Evolutionary conservation across 1,140 invertebrate species (phyloP).

Genomic region (roundworm (Caenorhabditis elegans)): DNA sequence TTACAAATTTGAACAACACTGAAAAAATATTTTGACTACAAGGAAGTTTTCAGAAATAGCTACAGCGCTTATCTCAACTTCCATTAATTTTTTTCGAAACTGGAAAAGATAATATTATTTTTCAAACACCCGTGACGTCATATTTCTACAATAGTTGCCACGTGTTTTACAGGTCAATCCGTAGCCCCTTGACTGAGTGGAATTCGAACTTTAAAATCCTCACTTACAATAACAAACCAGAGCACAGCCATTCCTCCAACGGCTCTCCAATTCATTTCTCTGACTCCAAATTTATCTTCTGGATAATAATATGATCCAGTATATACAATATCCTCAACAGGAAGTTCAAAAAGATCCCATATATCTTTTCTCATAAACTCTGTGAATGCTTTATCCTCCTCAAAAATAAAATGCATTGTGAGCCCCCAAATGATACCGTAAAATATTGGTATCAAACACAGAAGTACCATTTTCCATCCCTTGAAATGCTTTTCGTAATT

Average conservation of each 20-base stretch:
- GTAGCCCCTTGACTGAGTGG: too few species aligned
- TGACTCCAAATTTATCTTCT: background rate
- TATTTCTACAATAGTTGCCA: too few species aligned
- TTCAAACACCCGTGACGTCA: too few species aligned
- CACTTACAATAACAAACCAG: background rate
- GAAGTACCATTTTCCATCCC: background rate
- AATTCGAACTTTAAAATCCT: background rate
- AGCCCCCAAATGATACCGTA: background rate
- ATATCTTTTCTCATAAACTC: slow-evolving; percentile 10
- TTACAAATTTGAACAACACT: too few species aligned
- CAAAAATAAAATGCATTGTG: background rate
- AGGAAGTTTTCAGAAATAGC: too few species aligned
- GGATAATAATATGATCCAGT: background rate
- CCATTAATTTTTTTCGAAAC: too few species aligned
- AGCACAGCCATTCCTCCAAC: background rate
- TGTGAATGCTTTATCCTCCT: background rate
- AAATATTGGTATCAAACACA: background rate
- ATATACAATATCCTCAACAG: background rate
- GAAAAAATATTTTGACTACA: too few species aligned
- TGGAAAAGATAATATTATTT: too few species aligned
- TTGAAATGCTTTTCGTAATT: background rate
- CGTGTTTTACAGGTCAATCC: too few species aligned
- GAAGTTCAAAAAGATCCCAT: background rate
- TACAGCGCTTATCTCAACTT: too few species aligned
- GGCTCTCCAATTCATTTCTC: background rate